These are phyloP conservation scores for Hemicrepidius hirtus DNA, from an alignment of 2,888 invertebrate species.

Conservation along the genomic window DNA sequence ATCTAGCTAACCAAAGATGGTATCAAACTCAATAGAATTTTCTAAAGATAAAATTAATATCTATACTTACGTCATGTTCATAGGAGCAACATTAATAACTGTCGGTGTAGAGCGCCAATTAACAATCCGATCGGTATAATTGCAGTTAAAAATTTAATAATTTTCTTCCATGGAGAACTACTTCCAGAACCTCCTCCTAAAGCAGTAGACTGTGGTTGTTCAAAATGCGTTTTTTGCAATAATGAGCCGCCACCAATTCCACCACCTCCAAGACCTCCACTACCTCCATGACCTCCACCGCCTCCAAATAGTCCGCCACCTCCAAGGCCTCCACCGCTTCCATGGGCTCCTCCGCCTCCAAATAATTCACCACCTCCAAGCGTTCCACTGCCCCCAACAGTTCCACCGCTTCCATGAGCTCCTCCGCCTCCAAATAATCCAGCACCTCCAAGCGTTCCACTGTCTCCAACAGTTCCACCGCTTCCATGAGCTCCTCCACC, in stretches of 20 bases:
- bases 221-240: slow-evolving; percentile 40
- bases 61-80: slow-evolving; percentile 68
- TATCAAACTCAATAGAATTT: no score
- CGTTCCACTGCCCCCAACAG: neutral
- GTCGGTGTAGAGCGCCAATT: slow-evolving; percentile 82
- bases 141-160: slow-evolving; percentile 80
- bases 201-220: slow-evolving; percentile 14
- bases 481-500: neutral
- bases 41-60: neutral
- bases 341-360: neutral
- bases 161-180: slow-evolving; percentile 71
- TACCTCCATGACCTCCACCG: neutral
- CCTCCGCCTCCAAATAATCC: slow-evolving; percentile 1
- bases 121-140: slow-evolving; percentile 83
- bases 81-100: slow-evolving; percentile 76
- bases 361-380: no score
- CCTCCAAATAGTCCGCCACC: neutral
- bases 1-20: no score
- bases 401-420: neutral
- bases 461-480: neutral
- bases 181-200: neutral
- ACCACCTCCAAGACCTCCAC: neutral
- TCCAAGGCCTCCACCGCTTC: neutral
- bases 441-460: neutral
- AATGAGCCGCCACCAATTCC: neutral